Evolutionary conservation across 2,888 invertebrate genomes (phyloP), one percentile per base, ranked within the genome.

Genomic region (Ophioninae sp.): DNA sequence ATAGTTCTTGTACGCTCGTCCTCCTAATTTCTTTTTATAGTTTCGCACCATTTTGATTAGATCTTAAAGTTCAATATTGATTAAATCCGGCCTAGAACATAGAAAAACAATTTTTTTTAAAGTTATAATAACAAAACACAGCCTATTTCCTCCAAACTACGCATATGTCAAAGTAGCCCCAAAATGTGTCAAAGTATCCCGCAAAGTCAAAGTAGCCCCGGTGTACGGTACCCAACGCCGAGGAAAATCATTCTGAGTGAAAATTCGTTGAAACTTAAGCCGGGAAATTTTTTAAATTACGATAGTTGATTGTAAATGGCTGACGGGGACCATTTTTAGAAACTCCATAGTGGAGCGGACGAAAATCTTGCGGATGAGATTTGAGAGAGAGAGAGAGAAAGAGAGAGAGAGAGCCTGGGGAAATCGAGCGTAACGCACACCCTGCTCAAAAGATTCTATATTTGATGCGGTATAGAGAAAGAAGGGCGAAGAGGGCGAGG

Each of bases 391-490:
- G 23, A 41, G 41, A 23, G 41, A 67, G 51, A 30, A 39, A 20
- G 23, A 51, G 23, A 37, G 56, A 78, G 67, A 59, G 22, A 51
- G 64, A 20, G 39, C 9, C 56, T 37, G 13, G 68, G n/a, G 51
- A 79, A 77, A 56, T 63, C 75, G 69, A 76, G 77, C 69, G 75
- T 80, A 74, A 75, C 74, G 71, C 78, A 85, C 77, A 77, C 83
- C 79, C 81, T 41, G 71, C 44, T 20, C 68, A 76, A 65, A 77
- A 80, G 79, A 85, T 86, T 86, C 87, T 86, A 87, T 85, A 87
- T 87, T 87, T 83, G 87, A 85, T 85, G 82, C 73, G 74, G 61
- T 68, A 78, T 81, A 79, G 72, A 67, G 41, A 5, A n/a, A 56
- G 44, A 20, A 64, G 39, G 68, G 64, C 37, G 20, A 10, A 59